These are phyloP conservation scores for Dufourea novaeangliae DNA, from an alignment of 1,140 invertebrate genomes.

Conservation along the genomic window DNA sequence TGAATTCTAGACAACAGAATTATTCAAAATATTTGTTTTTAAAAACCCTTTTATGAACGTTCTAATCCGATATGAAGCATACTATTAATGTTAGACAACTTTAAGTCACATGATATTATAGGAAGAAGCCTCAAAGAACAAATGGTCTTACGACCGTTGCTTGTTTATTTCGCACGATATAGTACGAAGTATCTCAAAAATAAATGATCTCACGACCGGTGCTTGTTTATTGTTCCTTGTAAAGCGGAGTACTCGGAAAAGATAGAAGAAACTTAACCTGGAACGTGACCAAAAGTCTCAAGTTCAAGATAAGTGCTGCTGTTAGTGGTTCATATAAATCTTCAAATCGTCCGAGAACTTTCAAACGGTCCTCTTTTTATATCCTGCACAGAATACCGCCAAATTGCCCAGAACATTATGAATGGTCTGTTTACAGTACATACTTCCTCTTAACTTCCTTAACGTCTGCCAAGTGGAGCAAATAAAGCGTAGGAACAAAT, in stretches of 20 bases:
- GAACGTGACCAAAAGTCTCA: constrained; percentile 6
- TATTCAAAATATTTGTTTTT: no score
- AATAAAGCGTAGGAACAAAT: no score
- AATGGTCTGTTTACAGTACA: not conserved
- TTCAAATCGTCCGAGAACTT: not conserved
- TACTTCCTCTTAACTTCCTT: no score
- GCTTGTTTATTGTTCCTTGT: not conserved
- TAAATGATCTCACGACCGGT: not conserved
- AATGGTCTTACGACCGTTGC: not conserved
- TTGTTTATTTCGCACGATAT: no score
- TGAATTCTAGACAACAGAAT: no score
- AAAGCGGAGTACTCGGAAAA: not conserved
- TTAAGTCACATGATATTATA: not conserved
- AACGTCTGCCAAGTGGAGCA: no score
- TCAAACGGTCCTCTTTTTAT: not conserved
- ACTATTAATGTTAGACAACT: not conserved
- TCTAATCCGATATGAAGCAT: not conserved
- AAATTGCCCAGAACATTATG: not conserved
- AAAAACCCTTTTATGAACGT: not conserved
- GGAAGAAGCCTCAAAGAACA: not conserved
- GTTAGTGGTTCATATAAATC: not conserved
- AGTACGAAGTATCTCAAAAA: not conserved
- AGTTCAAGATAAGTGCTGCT: not conserved
- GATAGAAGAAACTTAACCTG: not conserved
- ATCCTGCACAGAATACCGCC: not conserved